Evolutionary conservation across 2,113 vertebrate genomes (phyloP), one percentile per base, ranked within the genome.

Genomic region (Polypterus senegalus): DNA sequence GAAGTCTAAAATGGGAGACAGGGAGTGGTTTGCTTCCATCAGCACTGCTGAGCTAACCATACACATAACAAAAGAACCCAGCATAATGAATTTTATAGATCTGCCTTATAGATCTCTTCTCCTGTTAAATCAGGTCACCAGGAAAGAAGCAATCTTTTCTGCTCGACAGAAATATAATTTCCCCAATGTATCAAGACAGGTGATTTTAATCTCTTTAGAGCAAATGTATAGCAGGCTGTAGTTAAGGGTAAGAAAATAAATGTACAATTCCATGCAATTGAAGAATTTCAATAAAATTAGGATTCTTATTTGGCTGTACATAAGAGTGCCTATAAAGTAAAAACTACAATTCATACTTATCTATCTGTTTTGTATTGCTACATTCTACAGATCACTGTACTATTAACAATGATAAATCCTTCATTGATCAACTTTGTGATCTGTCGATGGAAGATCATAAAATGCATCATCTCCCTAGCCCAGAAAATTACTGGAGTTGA

Each of bases 121-220:
- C 48, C 65, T 46, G 46, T 58, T 66, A 66, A 66, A 66, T 62
- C 65, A 46, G 55, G 65, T 62, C 60, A 48, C 65, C 45, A 44
- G 59, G 65, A 66, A 66, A 62, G 62, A 66, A 66, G 65, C 60
- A 66, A 66, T 66, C 60, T 66, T 66, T 66, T 62, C 65, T 62
- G 60, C 65, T 44, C 58, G 60, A 66, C 62, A 66, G 61, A 66
- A 62, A 62, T 66, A 59, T 57, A 61, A 62, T 66, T 62, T 62
- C 62, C 65, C 61, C 56, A 62, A 47, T 54, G 65, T 61, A 60
- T 61, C 57, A 5, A 62, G 65, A 55, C 61, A 62, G 56, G 10
- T 49, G 65, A 54, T 66, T 66, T 62, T 61, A 62, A 66, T 62
- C 56, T 58, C 46, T 46, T 45, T 44, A 58, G 61, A 6, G 54